Evolutionary conservation across 30 jellyfish, hydroid and myxozoan species (phyloP).

Genomic region (Hydractinia symbiolongicarpus): DNA sequence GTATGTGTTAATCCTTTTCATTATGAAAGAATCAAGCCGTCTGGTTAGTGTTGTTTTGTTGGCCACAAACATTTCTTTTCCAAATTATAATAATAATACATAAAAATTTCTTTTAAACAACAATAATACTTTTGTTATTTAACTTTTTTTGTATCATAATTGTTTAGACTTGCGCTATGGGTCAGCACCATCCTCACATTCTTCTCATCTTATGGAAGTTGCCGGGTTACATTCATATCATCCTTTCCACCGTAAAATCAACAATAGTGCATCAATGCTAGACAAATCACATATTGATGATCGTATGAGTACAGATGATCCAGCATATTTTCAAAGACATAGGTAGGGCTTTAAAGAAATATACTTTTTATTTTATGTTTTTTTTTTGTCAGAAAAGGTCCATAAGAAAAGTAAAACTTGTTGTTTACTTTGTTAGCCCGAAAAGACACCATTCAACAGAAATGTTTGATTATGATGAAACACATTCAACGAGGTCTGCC

Average conservation of each 20-base stretch:
- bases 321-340: background rate
- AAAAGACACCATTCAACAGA: slow-evolving; percentile 19
- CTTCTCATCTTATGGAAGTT: slow-evolving; percentile 1
- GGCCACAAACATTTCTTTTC: no score
- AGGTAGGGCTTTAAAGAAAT: background rate
- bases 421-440: slow-evolving; percentile 1
- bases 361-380: background rate
- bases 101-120: no score
- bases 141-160: background rate
- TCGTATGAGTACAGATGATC: slow-evolving; percentile 17
- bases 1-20: slow-evolving; percentile 95
- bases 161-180: slow-evolving; percentile 2
- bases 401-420: no score
- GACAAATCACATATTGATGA: slow-evolving; percentile 21
- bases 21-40: slow-evolving; percentile 92
- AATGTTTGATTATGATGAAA: background rate
- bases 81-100: no score
- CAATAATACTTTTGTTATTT: no score
- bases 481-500: slow-evolving; percentile 14
- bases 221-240: background rate
- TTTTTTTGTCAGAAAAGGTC: background rate
- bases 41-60: slow-evolving; percentile 49
- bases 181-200: background rate
- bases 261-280: background rate
- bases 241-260: background rate